Evolutionary conservation across 2,113 vertebrate species (phyloP), one percentile per base, ranked within the genome.

Genomic region (Oxyruncus cristatus): DNA sequence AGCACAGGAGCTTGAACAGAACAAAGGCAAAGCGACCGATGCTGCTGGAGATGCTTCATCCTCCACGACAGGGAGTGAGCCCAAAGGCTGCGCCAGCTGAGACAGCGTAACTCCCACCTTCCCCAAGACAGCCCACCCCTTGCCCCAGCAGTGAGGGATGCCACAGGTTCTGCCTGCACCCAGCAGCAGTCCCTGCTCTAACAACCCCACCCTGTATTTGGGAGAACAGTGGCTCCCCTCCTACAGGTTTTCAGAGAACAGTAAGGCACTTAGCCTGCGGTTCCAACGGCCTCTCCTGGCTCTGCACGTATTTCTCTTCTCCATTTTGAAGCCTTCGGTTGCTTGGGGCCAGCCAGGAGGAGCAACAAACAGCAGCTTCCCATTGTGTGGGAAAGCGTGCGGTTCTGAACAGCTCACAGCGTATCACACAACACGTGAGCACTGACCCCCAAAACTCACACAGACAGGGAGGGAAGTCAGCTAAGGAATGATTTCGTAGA

Each of bases 101-200:
- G 3, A 53, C 2, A 47, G 46, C 24, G n/a, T 3, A 44, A 23
- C 33, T 66, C 52, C 41, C 17, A 37, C 19, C 24, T 16, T 19
- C 27, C 32, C 44, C 2, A 5, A 81, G 65, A 28, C 47, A 88
- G 41, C 33, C 41, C 37, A 46, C 3, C 14, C 53, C 22, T 71
- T 30, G 8, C 2, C 8, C 33, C 0, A 0, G 67, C 53, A 33
- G 7, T 4, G 52, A 85, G 33, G 37, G 50, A 55, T 3, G 9
- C 17, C 4, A 11, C 59, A 70, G 65, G 44, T 27, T 30, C 41
- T 82, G 52, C 46, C 52, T 61, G 37, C 52, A 82, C 22, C 1
- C 4, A 66, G 61, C 50, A 62, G 23, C 32, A 41, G 41, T 44
- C 58, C 30, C 19, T 50, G 33, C 56, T 42, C 73, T 26, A 56